Percentiles rank a stretch among this genome's conserved stretches.
Conservation (phyloP, 2,797 vertebrate genomes). For the Peromyscus nudipes region DNA sequence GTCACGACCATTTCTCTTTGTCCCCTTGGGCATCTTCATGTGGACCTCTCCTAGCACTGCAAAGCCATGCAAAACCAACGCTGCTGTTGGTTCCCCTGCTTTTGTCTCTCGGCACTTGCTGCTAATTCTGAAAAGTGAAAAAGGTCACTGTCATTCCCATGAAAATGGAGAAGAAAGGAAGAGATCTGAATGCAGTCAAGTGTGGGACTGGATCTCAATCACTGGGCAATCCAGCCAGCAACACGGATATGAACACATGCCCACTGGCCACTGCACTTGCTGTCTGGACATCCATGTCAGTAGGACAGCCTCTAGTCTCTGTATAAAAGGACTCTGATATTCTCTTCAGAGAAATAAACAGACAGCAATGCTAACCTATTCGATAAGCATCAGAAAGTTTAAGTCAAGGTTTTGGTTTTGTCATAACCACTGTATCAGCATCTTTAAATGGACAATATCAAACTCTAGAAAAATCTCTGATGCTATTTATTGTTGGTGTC, state of each 20-base stretch:
- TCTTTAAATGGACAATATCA: not conserved
- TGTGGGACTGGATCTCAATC: not conserved
- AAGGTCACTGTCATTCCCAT: not conserved
- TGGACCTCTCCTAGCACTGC: not conserved
- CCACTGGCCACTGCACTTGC: accelerated
- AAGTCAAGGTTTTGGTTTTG: not conserved
- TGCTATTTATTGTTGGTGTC: not conserved
- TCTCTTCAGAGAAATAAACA: not conserved
- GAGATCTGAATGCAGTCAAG: not conserved
- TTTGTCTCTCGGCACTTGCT: not conserved
- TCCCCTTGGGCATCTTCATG: not conserved
- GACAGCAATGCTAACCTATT: not conserved
- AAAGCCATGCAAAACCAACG: not conserved
- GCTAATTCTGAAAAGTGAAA: not conserved
- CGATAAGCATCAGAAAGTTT: not conserved
- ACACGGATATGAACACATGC: not conserved
- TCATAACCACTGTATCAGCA: not conserved
- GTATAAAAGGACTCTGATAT: not conserved
- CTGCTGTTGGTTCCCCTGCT: not conserved
- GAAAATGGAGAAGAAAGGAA: not conserved
- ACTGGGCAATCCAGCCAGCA: not conserved
- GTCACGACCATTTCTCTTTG: not conserved
- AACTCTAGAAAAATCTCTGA: not conserved
- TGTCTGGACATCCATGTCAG: too few species aligned
- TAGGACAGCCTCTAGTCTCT: not conserved